phyloP scores from a whole-genome alignment of 2,797 vertebrate species.

The Sphenodon punctatus region DNA sequence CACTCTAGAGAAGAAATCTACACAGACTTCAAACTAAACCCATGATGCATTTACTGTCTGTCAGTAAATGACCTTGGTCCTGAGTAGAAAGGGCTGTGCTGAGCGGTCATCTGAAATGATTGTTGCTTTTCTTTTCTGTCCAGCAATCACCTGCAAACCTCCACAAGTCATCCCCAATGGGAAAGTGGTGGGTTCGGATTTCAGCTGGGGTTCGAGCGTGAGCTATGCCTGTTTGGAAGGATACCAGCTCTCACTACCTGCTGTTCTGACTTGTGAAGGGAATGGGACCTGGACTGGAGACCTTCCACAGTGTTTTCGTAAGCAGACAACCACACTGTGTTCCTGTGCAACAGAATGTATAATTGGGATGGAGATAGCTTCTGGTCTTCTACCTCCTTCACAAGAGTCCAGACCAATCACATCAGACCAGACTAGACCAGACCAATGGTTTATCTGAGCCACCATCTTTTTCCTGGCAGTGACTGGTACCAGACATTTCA shows the following conservation, averaged over 20 bases:
- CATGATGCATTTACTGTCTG: not conserved
- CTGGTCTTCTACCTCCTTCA: not conserved
- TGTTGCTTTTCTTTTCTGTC: not conserved
- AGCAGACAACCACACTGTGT: constrained; percentile 26
- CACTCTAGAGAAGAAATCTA: not conserved
- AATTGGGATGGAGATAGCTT: accelerated
- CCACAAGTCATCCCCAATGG: constrained; percentile 91
- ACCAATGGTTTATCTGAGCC: not conserved
- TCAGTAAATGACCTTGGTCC: not conserved
- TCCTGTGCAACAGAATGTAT: accelerated
- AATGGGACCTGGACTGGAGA: constrained; percentile 95
- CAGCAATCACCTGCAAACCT: constrained; percentile 89
- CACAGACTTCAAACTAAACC: not conserved
- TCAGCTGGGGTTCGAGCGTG: constrained; percentile 93
- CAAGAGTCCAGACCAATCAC: too few species aligned
- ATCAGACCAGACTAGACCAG: too few species aligned
- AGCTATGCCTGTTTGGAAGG: constrained; percentile 95
- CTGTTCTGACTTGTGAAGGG: constrained; percentile 93
- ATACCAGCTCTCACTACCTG: constrained; percentile 96
- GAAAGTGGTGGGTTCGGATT: constrained; percentile 90
- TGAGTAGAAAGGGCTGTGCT: accelerated
- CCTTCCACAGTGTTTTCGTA: constrained; percentile 96
- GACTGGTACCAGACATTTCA: not conserved
- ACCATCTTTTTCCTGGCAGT: not conserved
- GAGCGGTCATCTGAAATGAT: not conserved